A percentile compares a stretch with the other conserved stretches of the same genome.
These are phyloP conservation scores for Schmidtea mediterranea DNA, from an alignment of 1,140 invertebrate genomes.

Conservation along the genomic window DNA sequence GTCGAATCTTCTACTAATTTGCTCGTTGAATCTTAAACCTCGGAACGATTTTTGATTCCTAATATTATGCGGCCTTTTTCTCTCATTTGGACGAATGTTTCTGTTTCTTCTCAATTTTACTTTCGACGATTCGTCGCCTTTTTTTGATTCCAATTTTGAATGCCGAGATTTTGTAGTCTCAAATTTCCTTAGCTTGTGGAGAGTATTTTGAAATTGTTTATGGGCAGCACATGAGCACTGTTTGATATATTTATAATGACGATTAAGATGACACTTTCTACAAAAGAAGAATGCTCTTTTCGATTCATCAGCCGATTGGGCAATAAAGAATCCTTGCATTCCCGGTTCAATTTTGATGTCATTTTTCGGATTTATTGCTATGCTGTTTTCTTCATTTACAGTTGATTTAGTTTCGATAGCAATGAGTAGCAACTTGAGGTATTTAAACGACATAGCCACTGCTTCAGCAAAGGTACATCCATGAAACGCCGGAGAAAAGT, in stretches of 20 bases:
- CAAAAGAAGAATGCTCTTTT: slow-evolving; percentile 99
- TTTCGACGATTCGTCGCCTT: no score
- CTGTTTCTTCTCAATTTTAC: no score
- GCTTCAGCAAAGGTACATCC: slow-evolving; percentile 98
- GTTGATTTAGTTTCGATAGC: slow-evolving; percentile 60
- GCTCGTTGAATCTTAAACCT: slow-evolving; percentile 19
- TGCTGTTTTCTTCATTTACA: slow-evolving; percentile 72
- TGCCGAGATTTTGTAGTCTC: no score
- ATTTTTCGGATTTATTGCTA: slow-evolving; percentile 86
- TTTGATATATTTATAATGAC: no score
- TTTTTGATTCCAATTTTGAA: no score
- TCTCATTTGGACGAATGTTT: no score
- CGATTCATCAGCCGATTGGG: slow-evolving; percentile 95
- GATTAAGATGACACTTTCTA: slow-evolving; percentile 94
- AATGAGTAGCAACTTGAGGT: slow-evolving; percentile 73
- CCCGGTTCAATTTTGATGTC: slow-evolving; percentile 75
- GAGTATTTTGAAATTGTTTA: no score
- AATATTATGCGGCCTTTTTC: no score
- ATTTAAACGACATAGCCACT: slow-evolving; percentile 94
- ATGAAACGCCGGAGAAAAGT: slow-evolving; percentile 89
- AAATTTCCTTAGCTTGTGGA: no score
- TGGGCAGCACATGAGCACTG: no score
- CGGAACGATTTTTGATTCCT: no score
- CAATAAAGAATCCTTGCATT: slow-evolving; percentile 98
- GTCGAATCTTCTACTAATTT: slow-evolving; percentile 33